These are phyloP conservation scores for Dasyornis broadbenti DNA, from an alignment of 2,113 vertebrate genomes.

Conservation along the genomic window DNA sequence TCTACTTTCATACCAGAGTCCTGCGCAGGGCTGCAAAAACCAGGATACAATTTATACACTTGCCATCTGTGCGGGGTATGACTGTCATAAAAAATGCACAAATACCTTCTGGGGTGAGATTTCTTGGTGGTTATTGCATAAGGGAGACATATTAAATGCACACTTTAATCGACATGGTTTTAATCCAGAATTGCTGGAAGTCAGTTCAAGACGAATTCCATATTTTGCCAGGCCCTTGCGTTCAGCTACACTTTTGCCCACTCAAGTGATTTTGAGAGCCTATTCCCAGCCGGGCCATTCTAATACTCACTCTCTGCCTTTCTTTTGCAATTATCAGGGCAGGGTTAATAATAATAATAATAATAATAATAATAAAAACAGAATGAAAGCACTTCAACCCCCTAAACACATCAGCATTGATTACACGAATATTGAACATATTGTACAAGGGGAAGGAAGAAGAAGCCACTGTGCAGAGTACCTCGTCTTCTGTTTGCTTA, in stretches of 20 bases:
- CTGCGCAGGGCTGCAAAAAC: background rate
- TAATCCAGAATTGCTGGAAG: background rate
- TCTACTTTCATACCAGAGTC: background rate
- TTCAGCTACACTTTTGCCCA: background rate
- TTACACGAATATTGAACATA: background rate
- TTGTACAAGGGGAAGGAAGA: background rate
- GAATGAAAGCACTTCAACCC: background rate
- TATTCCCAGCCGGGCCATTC: background rate
- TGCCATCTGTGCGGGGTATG: background rate
- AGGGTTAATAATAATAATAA: too few species aligned
- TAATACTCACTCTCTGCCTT: background rate
- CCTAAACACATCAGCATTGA: background rate
- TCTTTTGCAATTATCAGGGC: background rate
- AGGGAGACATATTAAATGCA: background rate
- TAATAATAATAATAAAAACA: background rate
- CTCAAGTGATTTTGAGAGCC: background rate
- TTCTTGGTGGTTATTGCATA: background rate
- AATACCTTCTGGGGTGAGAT: conserved; percentile 26
- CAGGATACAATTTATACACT: background rate
- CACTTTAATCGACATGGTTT: background rate
- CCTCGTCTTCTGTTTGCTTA: background rate
- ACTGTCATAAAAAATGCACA: background rate
- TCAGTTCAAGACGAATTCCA: background rate
- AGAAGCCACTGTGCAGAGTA: background rate
- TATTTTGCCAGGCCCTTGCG: background rate